Base-by-base conservation (phyloP, 2,113 vertebrate species). In the Chaenocephalus aceratus region DNA sequence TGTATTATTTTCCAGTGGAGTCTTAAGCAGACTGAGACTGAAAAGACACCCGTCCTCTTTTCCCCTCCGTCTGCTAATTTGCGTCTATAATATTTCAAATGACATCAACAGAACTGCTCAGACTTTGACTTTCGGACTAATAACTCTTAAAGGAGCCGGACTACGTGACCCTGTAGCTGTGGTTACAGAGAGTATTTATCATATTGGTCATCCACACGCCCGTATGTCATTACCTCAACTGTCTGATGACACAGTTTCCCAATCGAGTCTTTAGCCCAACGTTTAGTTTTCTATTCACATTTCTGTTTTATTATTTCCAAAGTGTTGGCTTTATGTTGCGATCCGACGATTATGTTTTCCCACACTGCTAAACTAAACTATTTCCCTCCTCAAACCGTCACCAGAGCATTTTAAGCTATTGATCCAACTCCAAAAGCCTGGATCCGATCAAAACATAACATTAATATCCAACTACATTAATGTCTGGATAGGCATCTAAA, bases 31-130 rank as follows among this genome's bases (percentile, higher is more conserved):
- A 63, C 51, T 56, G 36, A 46, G 45, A 48, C 11, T 10, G 52
- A 57, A 59, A 59, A 67, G 15, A 15, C 26, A 60, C 0, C 80
- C 34, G 75, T 79, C 80, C 52, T 84, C 71, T 83, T 66, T 41
- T 57, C 66, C 2, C 15, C 67, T 65, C 67, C 13, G 0, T 85
- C 63, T 52, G 69, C 53, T 84, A 54, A 76, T 85, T 86, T 18
- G 9, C 72, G 78, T 82, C 72, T 71, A 59, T 73, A 72, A 83
- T 64, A 84, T 77, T 83, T 85, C 60, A 73, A 80, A 79, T 76
- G 75, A 83, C 62, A 75, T 61, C 79, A 86, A 73, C 30, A 10
- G 78, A 80, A 84, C 89, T 86, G 76, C 51, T 82, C 49, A 56
- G 70, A 68, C 3, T 79, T 58, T 71, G 72, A 58, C 15, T 63